These are phyloP conservation scores for Microvelia longipes DNA, from an alignment of 1,140 invertebrate species.

Conservation along the genomic window DNA sequence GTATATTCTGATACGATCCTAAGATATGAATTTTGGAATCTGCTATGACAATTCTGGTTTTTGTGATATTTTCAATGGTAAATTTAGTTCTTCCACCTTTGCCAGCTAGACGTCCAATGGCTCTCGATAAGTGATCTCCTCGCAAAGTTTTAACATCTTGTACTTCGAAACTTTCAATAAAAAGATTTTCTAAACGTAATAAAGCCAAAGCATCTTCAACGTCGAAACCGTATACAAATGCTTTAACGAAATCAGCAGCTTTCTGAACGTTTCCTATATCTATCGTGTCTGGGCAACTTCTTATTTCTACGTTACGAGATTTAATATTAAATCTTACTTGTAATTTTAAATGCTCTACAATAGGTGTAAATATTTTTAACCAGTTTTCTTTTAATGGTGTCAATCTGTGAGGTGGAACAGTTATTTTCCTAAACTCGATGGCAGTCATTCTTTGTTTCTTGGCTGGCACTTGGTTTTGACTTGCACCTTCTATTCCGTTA, in stretches of 20 bases:
- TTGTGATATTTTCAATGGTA: conserved; percentile 98
- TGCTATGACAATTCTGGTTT: conserved; percentile 93
- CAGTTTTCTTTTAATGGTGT: conserved; percentile 90
- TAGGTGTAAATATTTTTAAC: conserved; percentile 90
- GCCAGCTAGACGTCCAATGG: conserved; percentile 90
- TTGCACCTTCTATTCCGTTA: conserved; percentile 44
- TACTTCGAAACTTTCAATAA: conserved; percentile 92
- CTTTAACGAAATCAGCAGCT: conserved; percentile 94
- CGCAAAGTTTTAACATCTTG: conserved; percentile 92
- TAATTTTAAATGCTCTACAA: conserved; percentile 87
- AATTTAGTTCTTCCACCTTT: conserved; percentile 95
- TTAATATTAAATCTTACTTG: conserved; percentile 92
- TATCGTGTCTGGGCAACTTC: conserved; percentile 55
- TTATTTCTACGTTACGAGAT: conserved; percentile 76
- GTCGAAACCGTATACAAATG: conserved; percentile 92
- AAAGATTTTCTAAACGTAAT: conserved; percentile 89
- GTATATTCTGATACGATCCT: conserved; percentile 95
- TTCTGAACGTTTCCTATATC: conserved; percentile 89
- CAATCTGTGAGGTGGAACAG: conserved; percentile 63
- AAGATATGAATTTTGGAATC: conserved; percentile 94
- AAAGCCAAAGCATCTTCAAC: conserved; percentile 93
- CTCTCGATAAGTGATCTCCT: conserved; percentile 88
- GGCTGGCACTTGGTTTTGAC: conserved; percentile 34
- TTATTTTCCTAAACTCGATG: conserved; percentile 41
- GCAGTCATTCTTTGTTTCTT: conserved; percentile 36